Percentiles rank a stretch among this genome's conserved stretches.
Evolutionary conservation across 2,888 invertebrate species (phyloP).

Genomic region (Gortyna flavago): DNA sequence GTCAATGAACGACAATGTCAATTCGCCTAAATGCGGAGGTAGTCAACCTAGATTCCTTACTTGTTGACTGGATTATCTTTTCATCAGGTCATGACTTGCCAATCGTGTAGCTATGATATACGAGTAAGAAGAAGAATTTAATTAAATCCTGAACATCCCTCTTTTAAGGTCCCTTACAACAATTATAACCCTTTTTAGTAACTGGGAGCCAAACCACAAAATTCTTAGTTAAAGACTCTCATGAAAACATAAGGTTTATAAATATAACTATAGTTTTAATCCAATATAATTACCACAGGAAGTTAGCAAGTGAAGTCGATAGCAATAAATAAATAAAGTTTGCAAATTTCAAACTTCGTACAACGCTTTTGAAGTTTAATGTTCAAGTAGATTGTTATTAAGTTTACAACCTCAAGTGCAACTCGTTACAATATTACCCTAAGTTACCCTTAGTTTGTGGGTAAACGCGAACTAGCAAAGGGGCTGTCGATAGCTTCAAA

Average conservation of each 20-base stretch:
- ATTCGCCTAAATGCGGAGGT: neutral
- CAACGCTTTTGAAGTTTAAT: slow-evolving; percentile 59
- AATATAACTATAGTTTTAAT: slow-evolving; percentile 15
- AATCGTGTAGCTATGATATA: no score
- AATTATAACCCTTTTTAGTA: neutral
- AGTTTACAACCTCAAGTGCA: slow-evolving; percentile 58
- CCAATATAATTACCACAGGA: slow-evolving; percentile 42
- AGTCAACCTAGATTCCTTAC: neutral
- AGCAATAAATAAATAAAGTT: slow-evolving; percentile 61
- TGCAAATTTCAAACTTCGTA: slow-evolving; percentile 32
- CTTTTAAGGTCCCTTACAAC: neutral
- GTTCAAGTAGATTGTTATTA: slow-evolving; percentile 47
- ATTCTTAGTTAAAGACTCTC: neutral
- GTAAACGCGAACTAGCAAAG: slow-evolving; percentile 10
- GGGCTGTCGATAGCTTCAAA: slow-evolving; percentile 7
- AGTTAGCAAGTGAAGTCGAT: slow-evolving; percentile 36
- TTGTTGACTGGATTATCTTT: neutral
- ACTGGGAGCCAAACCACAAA: neutral
- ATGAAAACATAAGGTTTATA: neutral
- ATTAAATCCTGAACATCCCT: neutral
- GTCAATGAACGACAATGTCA: no score
- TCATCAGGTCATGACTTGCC: no score
- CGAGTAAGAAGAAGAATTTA: neutral
- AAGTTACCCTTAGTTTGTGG: slow-evolving; percentile 35
- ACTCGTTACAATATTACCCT: slow-evolving; percentile 54